Percentiles rank a stretch among this genome's conserved stretches.
phyloP scores from a whole-genome alignment of 2,888 invertebrate genomes.

The Stenodema calcarata region DNA sequence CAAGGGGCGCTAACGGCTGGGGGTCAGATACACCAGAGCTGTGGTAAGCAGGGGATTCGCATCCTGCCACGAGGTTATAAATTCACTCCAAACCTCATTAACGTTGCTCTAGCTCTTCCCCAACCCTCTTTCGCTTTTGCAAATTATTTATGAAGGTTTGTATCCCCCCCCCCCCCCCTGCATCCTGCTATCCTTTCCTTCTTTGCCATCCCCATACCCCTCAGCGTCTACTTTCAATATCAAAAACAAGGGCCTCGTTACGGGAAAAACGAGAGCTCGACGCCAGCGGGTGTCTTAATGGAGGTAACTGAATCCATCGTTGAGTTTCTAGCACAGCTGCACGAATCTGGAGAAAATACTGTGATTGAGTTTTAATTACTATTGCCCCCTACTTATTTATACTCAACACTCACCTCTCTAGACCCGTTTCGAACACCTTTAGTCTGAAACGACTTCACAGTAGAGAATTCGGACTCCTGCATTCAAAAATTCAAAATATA shows the following conservation, averaged over 20 bases:
- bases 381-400: no score
- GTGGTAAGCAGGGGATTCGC: not conserved
- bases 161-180: no score
- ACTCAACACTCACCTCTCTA: no score
- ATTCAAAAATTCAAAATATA: no score
- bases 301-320: not conserved
- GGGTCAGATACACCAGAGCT: not conserved
- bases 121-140: constrained; percentile 13
- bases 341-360: no score
- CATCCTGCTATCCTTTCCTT: not conserved
- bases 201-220: not conserved
- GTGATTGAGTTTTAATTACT: no score
- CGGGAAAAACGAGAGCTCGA: not conserved
- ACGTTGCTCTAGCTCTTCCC: not conserved
- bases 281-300: not conserved
- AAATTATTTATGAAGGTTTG: constrained; percentile 36
- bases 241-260: constrained; percentile 16
- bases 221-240: not conserved
- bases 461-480: no score
- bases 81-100: constrained; percentile 38
- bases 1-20: not conserved
- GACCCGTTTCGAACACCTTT: no score
- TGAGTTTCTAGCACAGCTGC: not conserved
- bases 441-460: no score
- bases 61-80: constrained; percentile 23